Percentiles rank a stretch among this genome's conserved stretches.
These are phyloP conservation scores for Sebastolobus altivelis DNA, from an alignment of 2,797 vertebrate genomes.

Conservation along the genomic window DNA sequence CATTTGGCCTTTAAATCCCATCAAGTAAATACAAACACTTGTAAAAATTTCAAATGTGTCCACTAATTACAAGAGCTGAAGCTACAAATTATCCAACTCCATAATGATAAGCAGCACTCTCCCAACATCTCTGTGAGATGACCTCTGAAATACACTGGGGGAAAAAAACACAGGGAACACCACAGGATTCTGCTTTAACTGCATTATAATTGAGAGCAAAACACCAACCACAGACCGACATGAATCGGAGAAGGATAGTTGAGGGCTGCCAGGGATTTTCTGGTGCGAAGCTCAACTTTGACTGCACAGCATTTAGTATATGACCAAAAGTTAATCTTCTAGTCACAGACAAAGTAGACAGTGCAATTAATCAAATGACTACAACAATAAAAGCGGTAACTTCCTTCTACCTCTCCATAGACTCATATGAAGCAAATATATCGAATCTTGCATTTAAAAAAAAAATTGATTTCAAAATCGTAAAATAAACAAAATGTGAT, in stretches of 20 bases:
- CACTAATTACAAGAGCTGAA: slow-evolving; percentile 58
- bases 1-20: slow-evolving; percentile 8
- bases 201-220: slow-evolving; percentile 50
- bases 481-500: no score
- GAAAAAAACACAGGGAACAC: slow-evolving; percentile 15
- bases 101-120: slow-evolving; percentile 54
- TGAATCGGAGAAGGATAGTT: slow-evolving; percentile 20
- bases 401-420: no score
- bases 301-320: neutral
- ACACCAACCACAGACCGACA: slow-evolving; percentile 61
- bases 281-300: slow-evolving; percentile 15
- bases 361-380: no score
- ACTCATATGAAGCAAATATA: no score
- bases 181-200: slow-evolving; percentile 58
- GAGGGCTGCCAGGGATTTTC: slow-evolving; percentile 28
- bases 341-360: neutral
- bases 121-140: slow-evolving; percentile 35
- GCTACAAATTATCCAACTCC: slow-evolving; percentile 53
- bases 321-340: slow-evolving; percentile 16
- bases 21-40: slow-evolving; percentile 42
- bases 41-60: slow-evolving; percentile 46
- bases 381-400: no score
- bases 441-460: no score
- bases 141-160: slow-evolving; percentile 43
- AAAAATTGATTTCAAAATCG: no score